Evolutionary conservation across 2,888 invertebrate genomes (phyloP).

Genomic region (Meghimatium bilineatum): DNA sequence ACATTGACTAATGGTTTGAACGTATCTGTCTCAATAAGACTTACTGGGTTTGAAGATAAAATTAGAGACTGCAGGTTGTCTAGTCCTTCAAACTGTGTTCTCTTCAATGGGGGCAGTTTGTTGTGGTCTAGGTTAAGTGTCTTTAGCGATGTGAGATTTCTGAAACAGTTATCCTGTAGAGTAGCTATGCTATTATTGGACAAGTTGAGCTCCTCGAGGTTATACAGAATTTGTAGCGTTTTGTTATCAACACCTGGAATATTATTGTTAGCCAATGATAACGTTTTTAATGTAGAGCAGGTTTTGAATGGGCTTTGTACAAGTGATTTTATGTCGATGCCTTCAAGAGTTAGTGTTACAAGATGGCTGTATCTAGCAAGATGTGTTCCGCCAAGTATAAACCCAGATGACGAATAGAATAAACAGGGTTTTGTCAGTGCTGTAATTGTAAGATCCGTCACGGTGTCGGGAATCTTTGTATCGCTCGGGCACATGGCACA

Average conservation of each 20-base stretch:
- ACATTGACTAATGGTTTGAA: background rate
- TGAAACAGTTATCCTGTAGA: background rate
- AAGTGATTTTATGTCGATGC: background rate
- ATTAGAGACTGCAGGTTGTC: slow-evolving; percentile 26
- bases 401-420: background rate
- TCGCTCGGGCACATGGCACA: slow-evolving; percentile 12
- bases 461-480: background rate
- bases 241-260: background rate
- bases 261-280: slow-evolving; percentile 24
- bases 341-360: background rate
- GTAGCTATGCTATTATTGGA: background rate
- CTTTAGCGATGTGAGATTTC: slow-evolving; percentile 6
- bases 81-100: background rate
- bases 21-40: background rate
- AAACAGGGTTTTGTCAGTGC: background rate
- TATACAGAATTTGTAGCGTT: background rate
- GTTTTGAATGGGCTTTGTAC: background rate
- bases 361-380: background rate
- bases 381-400: background rate
- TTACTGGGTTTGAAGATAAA: slow-evolving; percentile 44
- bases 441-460: slow-evolving; percentile 16
- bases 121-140: slow-evolving; percentile 9
- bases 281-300: slow-evolving; percentile 11
- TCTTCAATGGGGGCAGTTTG: background rate
- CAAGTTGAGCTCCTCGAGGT: slow-evolving; percentile 10